Evolutionary conservation across 2,888 invertebrate genomes (phyloP).

Genomic region (Cyclophora albipunctata): DNA sequence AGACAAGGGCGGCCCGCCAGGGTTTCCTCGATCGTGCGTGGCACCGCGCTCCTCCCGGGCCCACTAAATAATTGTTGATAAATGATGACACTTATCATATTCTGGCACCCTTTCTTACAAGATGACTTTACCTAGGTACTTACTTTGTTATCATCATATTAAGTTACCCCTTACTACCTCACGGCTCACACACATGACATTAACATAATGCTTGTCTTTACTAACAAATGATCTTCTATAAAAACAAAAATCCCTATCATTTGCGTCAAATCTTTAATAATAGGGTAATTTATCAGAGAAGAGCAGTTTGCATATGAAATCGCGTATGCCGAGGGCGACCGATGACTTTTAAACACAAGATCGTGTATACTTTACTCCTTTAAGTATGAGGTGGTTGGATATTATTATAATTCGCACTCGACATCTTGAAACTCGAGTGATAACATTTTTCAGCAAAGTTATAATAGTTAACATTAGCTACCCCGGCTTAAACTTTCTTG

Average conservation of each 20-base stretch:
- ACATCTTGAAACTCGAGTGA: background rate
- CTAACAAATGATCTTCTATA: slow-evolving; percentile 16
- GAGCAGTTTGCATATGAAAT: slow-evolving; percentile 65
- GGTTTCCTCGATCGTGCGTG: no score
- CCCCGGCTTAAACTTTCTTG: no score
- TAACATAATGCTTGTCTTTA: background rate
- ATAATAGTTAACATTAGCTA: background rate
- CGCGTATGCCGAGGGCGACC: slow-evolving; percentile 48
- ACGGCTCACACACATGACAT: no score
- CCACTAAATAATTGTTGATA: no score
- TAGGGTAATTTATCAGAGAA: slow-evolving; percentile 60
- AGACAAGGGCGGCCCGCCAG: no score
- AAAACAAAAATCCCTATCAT: slow-evolving; percentile 54
- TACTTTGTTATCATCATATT: slow-evolving; percentile 3
- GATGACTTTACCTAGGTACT: no score
- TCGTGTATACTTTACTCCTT: slow-evolving; percentile 19
- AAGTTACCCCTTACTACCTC: background rate
- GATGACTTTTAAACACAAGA: slow-evolving; percentile 36
- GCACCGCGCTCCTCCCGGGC: no score
- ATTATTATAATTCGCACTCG: background rate
- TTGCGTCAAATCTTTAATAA: slow-evolving; percentile 59
- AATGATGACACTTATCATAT: no score
- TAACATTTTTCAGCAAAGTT: no score
- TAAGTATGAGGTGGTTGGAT: slow-evolving; percentile 17
- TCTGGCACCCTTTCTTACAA: no score